Conservation (phyloP, 2,888 invertebrate genomes). For the Scaptomyza tumidula region DNA sequence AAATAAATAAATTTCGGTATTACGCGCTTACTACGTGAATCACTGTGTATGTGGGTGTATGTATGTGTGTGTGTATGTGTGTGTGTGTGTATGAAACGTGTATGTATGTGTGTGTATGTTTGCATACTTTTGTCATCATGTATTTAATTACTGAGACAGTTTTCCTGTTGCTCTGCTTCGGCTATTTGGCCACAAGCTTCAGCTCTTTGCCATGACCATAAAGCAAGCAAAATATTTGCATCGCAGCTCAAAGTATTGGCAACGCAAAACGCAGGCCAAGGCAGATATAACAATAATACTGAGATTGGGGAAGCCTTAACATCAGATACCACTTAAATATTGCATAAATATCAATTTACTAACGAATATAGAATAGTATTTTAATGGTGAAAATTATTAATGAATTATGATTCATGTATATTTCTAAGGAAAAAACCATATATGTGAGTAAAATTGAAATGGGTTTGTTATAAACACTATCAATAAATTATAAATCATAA, state of each 20-base stretch:
- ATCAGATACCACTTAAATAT: slow-evolving; percentile 3
- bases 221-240: slow-evolving; percentile 71
- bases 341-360: not conserved
- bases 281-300: slow-evolving; percentile 29
- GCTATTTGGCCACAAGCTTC: slow-evolving; percentile 3
- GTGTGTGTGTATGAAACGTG: slow-evolving; percentile 11
- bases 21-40: slow-evolving; percentile 8
- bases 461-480: too few species aligned
- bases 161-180: slow-evolving; percentile 32
- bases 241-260: slow-evolving; percentile 68
- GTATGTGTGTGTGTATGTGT: slow-evolving; percentile 13
- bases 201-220: slow-evolving; percentile 42
- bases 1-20: slow-evolving; percentile 57
- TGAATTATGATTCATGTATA: too few species aligned
- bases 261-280: slow-evolving; percentile 39
- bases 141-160: slow-evolving; percentile 77
- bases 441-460: too few species aligned
- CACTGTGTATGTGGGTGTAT: slow-evolving; percentile 2
- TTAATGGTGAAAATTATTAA: too few species aligned
- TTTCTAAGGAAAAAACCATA: too few species aligned
- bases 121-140: slow-evolving; percentile 71
- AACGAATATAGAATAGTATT: too few species aligned
- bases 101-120: slow-evolving; percentile 14
- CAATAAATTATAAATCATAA: too few species aligned
- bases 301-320: not conserved